Percentiles rank a stretch among this genome's conserved stretches.
Evolutionary conservation across 2,888 invertebrate genomes (phyloP).

Genomic region (Eupithecia subfuscata): DNA sequence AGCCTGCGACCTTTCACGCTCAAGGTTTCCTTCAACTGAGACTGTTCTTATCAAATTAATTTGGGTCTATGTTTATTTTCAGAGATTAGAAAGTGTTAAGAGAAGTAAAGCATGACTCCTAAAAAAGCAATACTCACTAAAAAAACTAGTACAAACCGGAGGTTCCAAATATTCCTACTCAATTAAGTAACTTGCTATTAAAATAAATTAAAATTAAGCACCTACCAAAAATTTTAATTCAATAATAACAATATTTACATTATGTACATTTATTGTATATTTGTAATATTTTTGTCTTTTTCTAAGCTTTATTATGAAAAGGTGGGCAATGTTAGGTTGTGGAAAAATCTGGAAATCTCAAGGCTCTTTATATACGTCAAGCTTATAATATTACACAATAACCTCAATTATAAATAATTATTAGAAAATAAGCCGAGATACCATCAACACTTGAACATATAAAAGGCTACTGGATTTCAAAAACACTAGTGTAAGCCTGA

Average conservation of each 20-base stretch:
- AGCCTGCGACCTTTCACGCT: no score
- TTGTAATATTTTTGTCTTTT: not conserved
- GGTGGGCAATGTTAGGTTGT: not conserved
- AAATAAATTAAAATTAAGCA: not conserved
- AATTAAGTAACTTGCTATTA: not conserved
- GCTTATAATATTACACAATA: constrained; percentile 9
- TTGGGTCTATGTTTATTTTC: constrained; percentile 21
- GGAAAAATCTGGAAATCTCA: constrained; percentile 9
- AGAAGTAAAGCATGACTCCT: not conserved
- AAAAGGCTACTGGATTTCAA: constrained; percentile 17
- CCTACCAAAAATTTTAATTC: not conserved
- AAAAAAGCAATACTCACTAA: not conserved
- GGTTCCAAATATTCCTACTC: not conserved
- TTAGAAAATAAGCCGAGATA: constrained; percentile 27
- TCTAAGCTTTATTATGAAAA: not conserved
- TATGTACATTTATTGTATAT: not conserved
- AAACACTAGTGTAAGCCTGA: constrained; percentile 6
- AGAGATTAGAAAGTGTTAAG: constrained; percentile 60
- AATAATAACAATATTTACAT: not conserved
- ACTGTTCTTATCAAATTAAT: not conserved
- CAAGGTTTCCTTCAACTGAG: no score
- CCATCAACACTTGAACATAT: constrained; percentile 27
- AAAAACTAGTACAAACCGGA: not conserved
- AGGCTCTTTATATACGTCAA: constrained; percentile 11
- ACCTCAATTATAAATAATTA: constrained; percentile 32